Base-by-base conservation (phyloP, 2,888 invertebrate genomes). In the Tetragonisca angustula region DNA sequence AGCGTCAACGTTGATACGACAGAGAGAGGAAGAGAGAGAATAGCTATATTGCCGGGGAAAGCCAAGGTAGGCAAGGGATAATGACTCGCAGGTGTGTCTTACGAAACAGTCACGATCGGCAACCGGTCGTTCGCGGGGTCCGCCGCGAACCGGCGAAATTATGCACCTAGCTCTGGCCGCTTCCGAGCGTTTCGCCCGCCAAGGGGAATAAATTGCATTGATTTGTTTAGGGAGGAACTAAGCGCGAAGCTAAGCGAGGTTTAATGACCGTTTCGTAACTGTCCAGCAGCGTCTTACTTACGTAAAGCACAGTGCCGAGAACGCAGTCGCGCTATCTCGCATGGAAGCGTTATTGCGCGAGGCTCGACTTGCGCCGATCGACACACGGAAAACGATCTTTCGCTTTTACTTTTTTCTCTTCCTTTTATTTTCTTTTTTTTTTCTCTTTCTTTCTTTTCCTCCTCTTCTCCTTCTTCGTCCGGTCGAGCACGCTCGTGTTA, bases 61-160 rank as follows among this genome's bases (percentile, higher is more conserved):
- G 83, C 87, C 88, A 87, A 85, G 84, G 87, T 85, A 88, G 84
- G 69, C 79, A 75, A 85, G 62, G 74, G 85, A 88, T 87, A 88
- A 88, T 88, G 79, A 83, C 84, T 83, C 85, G 88, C 88, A 87
- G 87, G 84, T 88, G 88, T 85, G 84, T 78, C 87, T 87, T 88
- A 85, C 87, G 88, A 88, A 88, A 88, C 85, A 49, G 76, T 67
- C 54, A 27, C 36, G 82, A 85, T 82, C 81, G 70, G 72, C 80
- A 84, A 81, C 79, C 79, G 73, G 80, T 77, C 67, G 64, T 24
- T 74, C 65, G 64, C 69, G 9, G 43, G 32, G 49, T 27, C 65
- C 61, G 27, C 68, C 32, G 36, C 36, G 36, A 36, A 36, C 36
- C 5, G 56, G 68, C 79, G 76, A 76, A 83, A 87, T 86, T 77